Percentiles rank a stretch among this genome's conserved stretches.
phyloP scores from a whole-genome alignment of 2,797 vertebrate genomes.

The Rhinatrema bivittatum region DNA sequence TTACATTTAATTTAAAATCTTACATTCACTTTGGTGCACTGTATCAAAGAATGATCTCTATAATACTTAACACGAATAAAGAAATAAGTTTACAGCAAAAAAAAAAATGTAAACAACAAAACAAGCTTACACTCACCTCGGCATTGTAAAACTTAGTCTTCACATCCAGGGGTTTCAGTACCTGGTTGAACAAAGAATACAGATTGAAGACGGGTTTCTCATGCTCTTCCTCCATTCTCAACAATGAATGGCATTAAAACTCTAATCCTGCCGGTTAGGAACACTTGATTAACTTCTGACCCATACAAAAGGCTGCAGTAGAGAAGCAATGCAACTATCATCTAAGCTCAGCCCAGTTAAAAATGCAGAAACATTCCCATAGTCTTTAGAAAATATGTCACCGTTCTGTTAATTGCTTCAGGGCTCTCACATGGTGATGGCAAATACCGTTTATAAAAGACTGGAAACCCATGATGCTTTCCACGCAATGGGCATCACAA shows the following conservation, averaged over 20 bases:
- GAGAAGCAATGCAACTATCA: too few relatives aligned
- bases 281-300: neutral
- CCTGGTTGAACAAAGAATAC: conserved; percentile 78
- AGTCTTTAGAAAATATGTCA: neutral
- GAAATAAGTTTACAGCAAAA: neutral
- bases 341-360: neutral
- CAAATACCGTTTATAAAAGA: neutral
- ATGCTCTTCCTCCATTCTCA: conserved; percentile 5
- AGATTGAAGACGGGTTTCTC: conserved; percentile 44
- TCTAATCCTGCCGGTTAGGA: neutral
- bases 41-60: too few relatives aligned
- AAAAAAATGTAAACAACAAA: neutral
- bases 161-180: conserved; percentile 94
- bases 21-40: too few relatives aligned
- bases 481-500: too few relatives aligned
- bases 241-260: neutral
- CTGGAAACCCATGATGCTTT: too few relatives aligned
- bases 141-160: conserved; percentile 99
- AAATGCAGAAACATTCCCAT: neutral
- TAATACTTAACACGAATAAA: too few relatives aligned
- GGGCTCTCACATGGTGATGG: neutral
- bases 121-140: conserved; percentile 67
- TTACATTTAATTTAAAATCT: too few relatives aligned
- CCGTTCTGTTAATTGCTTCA: neutral
- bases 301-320: neutral